phyloP scores from a whole-genome alignment of 2,113 vertebrate species.

The Microcebus jonahi region DNA sequence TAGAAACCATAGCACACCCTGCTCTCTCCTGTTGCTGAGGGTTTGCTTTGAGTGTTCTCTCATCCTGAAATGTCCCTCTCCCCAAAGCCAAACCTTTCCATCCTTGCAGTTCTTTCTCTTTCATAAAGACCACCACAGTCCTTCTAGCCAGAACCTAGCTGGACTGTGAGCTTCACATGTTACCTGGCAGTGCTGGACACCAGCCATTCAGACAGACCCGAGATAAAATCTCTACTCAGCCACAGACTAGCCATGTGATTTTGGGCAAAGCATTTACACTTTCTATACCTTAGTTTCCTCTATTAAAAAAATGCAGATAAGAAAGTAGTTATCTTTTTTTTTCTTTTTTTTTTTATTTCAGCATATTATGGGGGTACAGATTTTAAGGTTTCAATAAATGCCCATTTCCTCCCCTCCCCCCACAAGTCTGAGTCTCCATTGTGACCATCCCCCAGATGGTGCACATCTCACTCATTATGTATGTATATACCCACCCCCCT shows the following conservation, averaged over 20 bases:
- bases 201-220: background rate
- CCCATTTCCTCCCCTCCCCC: too few species aligned
- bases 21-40: background rate
- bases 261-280: background rate
- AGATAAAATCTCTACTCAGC: background rate
- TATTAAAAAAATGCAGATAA: background rate
- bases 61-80: background rate
- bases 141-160: background rate
- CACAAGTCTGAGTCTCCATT: too few species aligned
- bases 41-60: background rate
- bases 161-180: background rate
- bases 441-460: too few species aligned
- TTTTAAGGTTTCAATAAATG: too few species aligned
- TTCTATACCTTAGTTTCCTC: background rate
- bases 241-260: background rate
- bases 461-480: too few species aligned
- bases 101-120: background rate
- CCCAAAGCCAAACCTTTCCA: background rate
- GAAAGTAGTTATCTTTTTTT: background rate
- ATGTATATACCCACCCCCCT: too few species aligned
- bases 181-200: background rate
- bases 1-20: background rate
- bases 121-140: slow-evolving; percentile 2
- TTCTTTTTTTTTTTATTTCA: too few species aligned
- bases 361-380: too few species aligned